These are phyloP conservation scores for Philaethria dido DNA, from an alignment of 2,888 invertebrate genomes.

Conservation along the genomic window DNA sequence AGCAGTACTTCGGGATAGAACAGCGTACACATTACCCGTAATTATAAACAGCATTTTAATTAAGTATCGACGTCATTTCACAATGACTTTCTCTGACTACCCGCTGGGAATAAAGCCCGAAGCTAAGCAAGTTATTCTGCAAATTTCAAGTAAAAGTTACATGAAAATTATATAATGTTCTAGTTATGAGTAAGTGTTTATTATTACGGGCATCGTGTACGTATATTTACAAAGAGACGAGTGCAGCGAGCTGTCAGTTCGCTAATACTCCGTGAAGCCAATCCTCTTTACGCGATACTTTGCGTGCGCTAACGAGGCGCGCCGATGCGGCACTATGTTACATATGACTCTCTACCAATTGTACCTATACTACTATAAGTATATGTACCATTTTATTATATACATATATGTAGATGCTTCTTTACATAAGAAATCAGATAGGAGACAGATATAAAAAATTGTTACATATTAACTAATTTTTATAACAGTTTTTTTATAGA, in stretches of 20 bases:
- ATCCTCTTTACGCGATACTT: neutral
- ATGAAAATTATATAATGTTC: neutral
- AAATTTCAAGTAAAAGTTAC: neutral
- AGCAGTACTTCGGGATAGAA: neutral
- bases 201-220: neutral
- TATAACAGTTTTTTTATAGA: too few relatives aligned
- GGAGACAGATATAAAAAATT: too few relatives aligned
- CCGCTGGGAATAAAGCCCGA: too few relatives aligned
- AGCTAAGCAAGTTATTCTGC: too few relatives aligned
- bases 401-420: too few relatives aligned
- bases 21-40: neutral
- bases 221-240: neutral
- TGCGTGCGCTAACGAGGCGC: neutral
- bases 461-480: too few relatives aligned
- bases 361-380: neutral
- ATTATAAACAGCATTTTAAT: neutral
- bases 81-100: too few relatives aligned
- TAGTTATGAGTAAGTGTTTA: neutral
- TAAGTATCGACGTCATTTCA: neutral
- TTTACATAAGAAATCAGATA: too few relatives aligned
- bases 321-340: neutral
- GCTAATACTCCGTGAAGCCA: constrained; percentile 21
- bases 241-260: constrained; percentile 6
- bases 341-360: neutral
- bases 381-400: neutral